A percentile compares a stretch with the other conserved stretches of the same genome.
Evolutionary conservation across 2,888 invertebrate genomes (phyloP).

Genomic region (Xanthia icteritia): DNA sequence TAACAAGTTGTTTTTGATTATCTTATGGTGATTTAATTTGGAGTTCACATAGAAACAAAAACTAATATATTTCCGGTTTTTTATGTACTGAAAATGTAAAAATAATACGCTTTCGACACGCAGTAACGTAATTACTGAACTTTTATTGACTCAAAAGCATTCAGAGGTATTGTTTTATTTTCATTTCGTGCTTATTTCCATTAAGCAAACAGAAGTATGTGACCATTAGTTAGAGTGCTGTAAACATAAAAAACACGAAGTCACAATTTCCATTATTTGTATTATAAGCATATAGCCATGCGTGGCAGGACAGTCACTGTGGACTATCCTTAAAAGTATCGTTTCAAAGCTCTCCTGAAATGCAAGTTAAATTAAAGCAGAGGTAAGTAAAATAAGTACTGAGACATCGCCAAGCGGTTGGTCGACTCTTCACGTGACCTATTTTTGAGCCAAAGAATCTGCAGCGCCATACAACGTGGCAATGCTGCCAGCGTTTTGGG

Average conservation of each 20-base stretch:
- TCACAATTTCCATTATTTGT: not conserved
- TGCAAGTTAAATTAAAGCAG: too few relatives aligned
- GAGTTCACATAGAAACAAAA: not conserved
- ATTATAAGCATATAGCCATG: not conserved
- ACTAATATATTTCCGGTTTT: conserved; percentile 23
- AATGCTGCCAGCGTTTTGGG: too few relatives aligned
- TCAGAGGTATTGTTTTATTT: conserved; percentile 24
- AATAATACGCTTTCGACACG: conserved; percentile 51
- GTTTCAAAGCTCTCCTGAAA: too few relatives aligned
- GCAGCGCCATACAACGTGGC: too few relatives aligned
- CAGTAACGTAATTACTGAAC: conserved; percentile 43
- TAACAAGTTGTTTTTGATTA: not conserved
- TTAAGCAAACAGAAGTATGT: conserved; percentile 26
- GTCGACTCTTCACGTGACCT: too few relatives aligned
- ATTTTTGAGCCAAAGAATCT: too few relatives aligned
- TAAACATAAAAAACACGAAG: conserved; percentile 14
- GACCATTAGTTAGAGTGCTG: conserved; percentile 35
- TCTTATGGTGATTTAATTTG: not conserved
- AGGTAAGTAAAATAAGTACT: too few relatives aligned
- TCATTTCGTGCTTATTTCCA: conserved; percentile 54
- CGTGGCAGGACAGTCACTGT: not conserved
- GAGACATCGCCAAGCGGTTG: too few relatives aligned
- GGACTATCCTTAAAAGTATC: not conserved
- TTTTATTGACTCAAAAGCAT: conserved; percentile 32
- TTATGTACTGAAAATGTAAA: conserved; percentile 16